Percentiles rank a stretch among this genome's conserved stretches.
Evolutionary conservation across 2,888 invertebrate species (phyloP).

Genomic region (Blera fallax): DNA sequence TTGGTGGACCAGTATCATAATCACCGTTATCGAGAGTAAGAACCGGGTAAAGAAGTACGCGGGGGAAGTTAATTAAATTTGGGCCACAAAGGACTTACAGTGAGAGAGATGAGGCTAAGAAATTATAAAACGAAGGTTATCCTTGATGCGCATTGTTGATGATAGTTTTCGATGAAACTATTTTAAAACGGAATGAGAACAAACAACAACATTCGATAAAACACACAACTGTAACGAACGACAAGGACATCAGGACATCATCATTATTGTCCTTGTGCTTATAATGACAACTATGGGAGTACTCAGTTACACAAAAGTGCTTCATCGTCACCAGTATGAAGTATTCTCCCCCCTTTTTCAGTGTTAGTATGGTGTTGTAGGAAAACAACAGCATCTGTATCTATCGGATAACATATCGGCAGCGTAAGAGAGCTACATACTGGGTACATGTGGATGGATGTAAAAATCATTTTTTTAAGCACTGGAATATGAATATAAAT

Average conservation of each 20-base stretch:
- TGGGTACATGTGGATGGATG: not conserved
- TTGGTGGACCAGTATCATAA: constrained; percentile 4
- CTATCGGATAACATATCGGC: constrained; percentile 3
- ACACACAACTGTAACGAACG: too few species aligned
- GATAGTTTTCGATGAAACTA: not conserved
- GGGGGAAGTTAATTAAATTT: constrained; percentile 28
- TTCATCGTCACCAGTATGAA: constrained; percentile 38
- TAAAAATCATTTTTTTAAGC: not conserved
- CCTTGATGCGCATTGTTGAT: not conserved
- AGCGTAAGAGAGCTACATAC: not conserved
- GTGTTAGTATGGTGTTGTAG: not conserved
- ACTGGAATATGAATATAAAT: not conserved
- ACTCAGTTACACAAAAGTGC: constrained; percentile 49
- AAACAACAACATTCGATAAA: too few species aligned
- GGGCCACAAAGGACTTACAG: not conserved
- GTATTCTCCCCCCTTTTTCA: not conserved
- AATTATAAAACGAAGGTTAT: constrained; percentile 9
- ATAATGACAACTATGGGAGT: constrained; percentile 45
- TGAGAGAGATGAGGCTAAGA: not conserved
- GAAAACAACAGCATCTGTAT: not conserved
- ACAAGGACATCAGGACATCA: constrained; percentile 32
- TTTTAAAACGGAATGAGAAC: not conserved
- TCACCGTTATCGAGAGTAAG: constrained; percentile 24
- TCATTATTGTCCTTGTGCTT: constrained; percentile 51
- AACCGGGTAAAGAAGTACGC: not conserved